Evolutionary conservation across 2,113 vertebrate species (phyloP).

Genomic region (Osmerus mordax): DNA sequence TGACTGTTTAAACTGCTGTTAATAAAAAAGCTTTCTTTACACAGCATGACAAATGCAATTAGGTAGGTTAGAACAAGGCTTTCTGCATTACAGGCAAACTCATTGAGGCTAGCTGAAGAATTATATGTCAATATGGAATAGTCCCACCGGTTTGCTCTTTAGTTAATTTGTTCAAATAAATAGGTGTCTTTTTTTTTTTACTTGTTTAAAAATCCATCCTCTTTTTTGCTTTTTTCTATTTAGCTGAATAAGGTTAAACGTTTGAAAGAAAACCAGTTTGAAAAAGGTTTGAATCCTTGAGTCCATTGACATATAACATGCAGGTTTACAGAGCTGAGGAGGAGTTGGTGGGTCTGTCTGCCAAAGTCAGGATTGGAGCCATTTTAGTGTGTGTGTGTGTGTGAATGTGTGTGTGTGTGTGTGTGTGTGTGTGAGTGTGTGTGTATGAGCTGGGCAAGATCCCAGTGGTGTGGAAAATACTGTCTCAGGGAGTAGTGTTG

Average conservation of each 20-base stretch:
- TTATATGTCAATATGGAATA: conserved; percentile 39
- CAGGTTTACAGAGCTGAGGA: conserved; percentile 17
- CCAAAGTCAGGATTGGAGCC: conserved; percentile 32
- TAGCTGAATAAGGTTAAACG: neutral
- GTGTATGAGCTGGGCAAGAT: neutral
- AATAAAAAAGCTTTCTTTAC: conserved; percentile 44
- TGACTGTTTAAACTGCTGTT: conserved; percentile 51
- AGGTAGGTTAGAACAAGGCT: conserved; percentile 21
- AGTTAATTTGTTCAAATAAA: conserved; percentile 4
- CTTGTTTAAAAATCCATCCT: conserved; percentile 3
- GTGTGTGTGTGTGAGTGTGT: conserved; percentile 5
- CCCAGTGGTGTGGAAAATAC: conserved; percentile 16
- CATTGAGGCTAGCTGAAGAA: conserved; percentile 41
- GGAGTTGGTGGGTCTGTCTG: conserved; percentile 23
- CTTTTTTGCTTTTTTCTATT: neutral
- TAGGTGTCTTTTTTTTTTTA: conserved; percentile 7
- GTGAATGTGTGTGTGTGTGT: neutral
- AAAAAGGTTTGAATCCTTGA: neutral
- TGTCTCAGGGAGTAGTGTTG: neutral
- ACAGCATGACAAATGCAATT: conserved; percentile 25
- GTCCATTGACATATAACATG: conserved; percentile 39
- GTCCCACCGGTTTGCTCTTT: conserved; percentile 4
- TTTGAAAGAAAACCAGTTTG: too few relatives aligned
- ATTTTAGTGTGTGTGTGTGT: neutral
- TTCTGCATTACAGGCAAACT: conserved; percentile 37